Percentiles rank a stretch among this genome's conserved stretches.
phyloP scores from a whole-genome alignment of 2,888 invertebrate species.

The Coelinius sp. region DNA sequence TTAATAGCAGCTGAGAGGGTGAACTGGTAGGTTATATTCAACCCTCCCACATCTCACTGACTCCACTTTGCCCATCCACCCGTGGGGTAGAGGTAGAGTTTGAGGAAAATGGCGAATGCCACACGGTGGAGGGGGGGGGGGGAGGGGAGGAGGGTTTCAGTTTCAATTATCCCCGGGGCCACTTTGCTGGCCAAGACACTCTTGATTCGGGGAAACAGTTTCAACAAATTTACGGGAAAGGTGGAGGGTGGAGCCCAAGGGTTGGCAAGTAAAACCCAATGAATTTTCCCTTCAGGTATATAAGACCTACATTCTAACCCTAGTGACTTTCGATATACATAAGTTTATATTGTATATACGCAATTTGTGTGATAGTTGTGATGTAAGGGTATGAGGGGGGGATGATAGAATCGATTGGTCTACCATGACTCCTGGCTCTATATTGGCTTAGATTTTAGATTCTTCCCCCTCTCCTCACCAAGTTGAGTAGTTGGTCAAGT shows the following conservation, averaged over 20 bases:
- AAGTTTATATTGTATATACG: conserved; percentile 4
- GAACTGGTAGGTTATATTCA: not conserved
- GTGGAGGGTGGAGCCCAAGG: not conserved
- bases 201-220: conserved; percentile 44
- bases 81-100: too few species aligned
- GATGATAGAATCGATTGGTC: not conserved
- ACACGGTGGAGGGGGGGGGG: not conserved
- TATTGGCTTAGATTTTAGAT: not conserved
- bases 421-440: not conserved
- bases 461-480: too few species aligned
- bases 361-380: not conserved
- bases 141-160: conserved; percentile 39
- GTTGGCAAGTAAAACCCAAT: not conserved
- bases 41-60: not conserved
- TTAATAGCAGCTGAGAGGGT: conserved; percentile 39
- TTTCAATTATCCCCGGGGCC: conserved; percentile 52
- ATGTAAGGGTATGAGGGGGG: not conserved
- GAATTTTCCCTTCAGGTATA: conserved; percentile 3
- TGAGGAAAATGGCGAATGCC: conserved; percentile 15
- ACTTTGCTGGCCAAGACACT: conserved; percentile 46
- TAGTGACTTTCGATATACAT: conserved; percentile 13
- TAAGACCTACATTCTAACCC: conserved; percentile 3
- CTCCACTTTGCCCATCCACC: conserved; percentile 5
- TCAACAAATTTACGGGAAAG: conserved; percentile 40
- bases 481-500: not conserved